Evolutionary conservation across 2,888 invertebrate species (phyloP), one percentile per base, ranked within the genome.

Genomic region (Litoditis marina): DNA sequence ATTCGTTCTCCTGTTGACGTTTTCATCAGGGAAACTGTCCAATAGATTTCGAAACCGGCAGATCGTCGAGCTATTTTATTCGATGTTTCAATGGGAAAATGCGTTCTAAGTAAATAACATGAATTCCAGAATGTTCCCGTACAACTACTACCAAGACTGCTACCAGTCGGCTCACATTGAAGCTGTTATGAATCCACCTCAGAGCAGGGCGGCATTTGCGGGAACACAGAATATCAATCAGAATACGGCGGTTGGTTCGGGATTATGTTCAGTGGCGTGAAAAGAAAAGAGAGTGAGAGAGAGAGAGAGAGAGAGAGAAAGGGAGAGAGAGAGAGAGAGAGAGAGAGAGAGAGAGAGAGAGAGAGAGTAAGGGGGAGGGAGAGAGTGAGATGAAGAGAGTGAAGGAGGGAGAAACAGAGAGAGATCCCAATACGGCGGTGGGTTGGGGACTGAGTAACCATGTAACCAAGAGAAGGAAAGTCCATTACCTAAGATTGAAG

Each of bases 101-200:
- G n/a, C n/a, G n/a, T n/a, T n/a, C n/a, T n/a, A n/a, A n/a, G n/a
- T n/a, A n/a, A n/a, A n/a, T n/a, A n/a, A n/a, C n/a, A n/a, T n/a
- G n/a, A n/a, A n/a, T n/a, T n/a, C n/a, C n/a, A n/a, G 69, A 42
- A 71, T 76, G 50, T 73, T 77, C 46, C 70, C 70, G 50, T 79
- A 79, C 73, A 78, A 79, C 59, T 78, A 69, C 66, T 79, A 79
- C 47, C 74, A 75, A 60, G 78, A 78, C 47, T 79, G 79, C 60
- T 79, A 79, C 53, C 66, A 67, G 30, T 59, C 56, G 36, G 63
- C 68, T 19, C 50, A 47, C 5, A 67, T 62, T 53, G 61, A 69
- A 63, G 63, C 62, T 13, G 61, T 36, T 13, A 22, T 46, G 27
- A 34, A 55, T n/a, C n/a, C n/a, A n/a, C n/a, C n/a, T n/a, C n/a